phyloP scores from a whole-genome alignment of 2,113 vertebrate species.

The Desmodus rotundus region DNA sequence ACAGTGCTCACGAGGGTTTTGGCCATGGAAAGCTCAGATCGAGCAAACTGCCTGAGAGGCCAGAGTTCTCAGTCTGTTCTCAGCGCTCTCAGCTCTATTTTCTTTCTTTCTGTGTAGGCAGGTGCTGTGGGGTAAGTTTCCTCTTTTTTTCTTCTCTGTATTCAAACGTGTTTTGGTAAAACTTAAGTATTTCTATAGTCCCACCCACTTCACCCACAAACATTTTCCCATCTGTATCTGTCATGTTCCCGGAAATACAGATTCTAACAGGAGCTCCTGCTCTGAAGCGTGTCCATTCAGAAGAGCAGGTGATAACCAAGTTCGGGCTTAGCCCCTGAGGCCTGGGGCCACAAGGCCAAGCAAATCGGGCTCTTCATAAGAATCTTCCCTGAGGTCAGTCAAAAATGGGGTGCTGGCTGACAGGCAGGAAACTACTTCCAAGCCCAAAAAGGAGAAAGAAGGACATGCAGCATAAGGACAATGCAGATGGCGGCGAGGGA shows the following conservation, averaged over 20 bases:
- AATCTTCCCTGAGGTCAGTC: not conserved
- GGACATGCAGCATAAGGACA: not conserved
- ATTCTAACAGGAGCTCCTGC: not conserved
- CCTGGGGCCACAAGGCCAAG: not conserved
- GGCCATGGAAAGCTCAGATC: not conserved
- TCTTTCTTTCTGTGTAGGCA: not conserved
- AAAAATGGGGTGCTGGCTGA: not conserved
- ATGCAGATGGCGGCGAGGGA: constrained; percentile 35
- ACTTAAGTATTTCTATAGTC: not conserved
- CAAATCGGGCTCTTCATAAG: not conserved
- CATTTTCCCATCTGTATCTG: not conserved
- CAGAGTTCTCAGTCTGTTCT: not conserved
- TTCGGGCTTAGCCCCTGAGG: not conserved
- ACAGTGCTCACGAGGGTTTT: not conserved
- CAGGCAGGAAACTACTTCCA: not conserved
- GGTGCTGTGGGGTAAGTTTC: not conserved
- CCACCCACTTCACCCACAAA: not conserved
- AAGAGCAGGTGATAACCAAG: not conserved
- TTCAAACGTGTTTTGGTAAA: not conserved
- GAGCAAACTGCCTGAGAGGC: not conserved
- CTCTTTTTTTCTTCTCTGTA: not conserved
- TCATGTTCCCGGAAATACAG: not conserved
- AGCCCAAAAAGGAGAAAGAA: not conserved
- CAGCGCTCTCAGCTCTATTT: not conserved
- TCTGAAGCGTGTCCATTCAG: not conserved